Conservation (phyloP, 2,797 vertebrate genomes). For the Eulemur mongoz region DNA sequence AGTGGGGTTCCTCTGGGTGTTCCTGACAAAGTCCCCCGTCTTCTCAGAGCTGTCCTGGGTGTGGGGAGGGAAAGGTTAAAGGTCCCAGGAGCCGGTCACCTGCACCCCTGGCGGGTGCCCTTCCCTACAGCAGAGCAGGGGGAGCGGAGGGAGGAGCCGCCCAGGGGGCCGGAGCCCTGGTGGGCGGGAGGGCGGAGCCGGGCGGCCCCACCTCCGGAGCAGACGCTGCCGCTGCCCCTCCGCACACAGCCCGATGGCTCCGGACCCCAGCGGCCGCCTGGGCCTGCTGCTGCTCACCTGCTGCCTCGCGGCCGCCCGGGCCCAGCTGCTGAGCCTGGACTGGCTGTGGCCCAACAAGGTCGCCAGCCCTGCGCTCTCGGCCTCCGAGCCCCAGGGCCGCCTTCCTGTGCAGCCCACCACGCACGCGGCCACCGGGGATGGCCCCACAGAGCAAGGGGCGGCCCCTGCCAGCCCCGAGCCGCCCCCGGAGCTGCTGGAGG, state of each 20-base stretch:
- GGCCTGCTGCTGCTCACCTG: conserved; percentile 31
- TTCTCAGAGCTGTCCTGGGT: not conserved
- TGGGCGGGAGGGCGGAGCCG: conserved; percentile 18
- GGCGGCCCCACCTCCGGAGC: conserved; percentile 48
- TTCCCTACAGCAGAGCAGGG: not conserved
- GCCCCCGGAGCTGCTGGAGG: not conserved
- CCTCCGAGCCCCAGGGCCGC: not conserved
- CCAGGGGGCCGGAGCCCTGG: conserved; percentile 58
- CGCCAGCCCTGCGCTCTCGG: fast-evolving
- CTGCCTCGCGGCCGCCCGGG: not conserved
- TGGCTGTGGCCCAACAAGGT: conserved; percentile 27
- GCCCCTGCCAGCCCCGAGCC: not conserved
- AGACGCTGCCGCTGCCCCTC: conserved; percentile 41
- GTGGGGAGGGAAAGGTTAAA: not conserved
- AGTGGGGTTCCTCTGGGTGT: fast-evolving
- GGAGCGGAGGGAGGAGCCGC: not conserved
- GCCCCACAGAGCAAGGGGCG: fast-evolving
- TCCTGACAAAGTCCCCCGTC: not conserved
- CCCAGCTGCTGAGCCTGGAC: not conserved
- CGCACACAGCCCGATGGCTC: conserved; percentile 48
- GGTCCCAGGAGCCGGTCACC: not conserved
- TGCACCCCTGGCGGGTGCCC: not conserved
- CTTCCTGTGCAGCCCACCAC: not conserved
- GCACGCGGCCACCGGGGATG: not conserved
- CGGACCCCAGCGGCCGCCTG: not conserved